Evolutionary conservation across 2,113 vertebrate species (phyloP), one percentile per base, ranked within the genome.

Genomic region (Microcebus griseorufus): DNA sequence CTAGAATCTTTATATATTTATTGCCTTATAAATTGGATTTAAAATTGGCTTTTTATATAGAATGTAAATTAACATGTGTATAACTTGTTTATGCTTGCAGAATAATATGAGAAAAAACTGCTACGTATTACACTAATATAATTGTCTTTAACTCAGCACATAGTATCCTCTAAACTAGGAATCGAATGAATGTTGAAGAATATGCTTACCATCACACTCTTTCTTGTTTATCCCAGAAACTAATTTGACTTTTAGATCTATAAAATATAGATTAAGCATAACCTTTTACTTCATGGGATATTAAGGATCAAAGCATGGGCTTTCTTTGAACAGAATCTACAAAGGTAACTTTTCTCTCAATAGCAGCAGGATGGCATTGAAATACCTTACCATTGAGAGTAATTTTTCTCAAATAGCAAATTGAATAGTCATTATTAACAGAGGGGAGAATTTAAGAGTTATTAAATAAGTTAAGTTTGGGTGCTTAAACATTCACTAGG

Each of bases 31-130:
- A 97, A 98, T 96, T 97, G 97, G 96, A 97, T 98, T 98, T 98
- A 97, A 97, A 98, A 98, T 98, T 97, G 97, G 90, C 95, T 98
- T 98, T 97, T 98, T 98, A 98, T 98, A 96, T 98, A 90, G 98
- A 97, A 97, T 98, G 97, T 98, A 98, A 98, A 98, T 98, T 97
- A 98, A 98, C 98, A 97, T 95, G 98, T 96, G 90, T 98, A 98
- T 98, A 98, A 98, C 98, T 98, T 98, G 88, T 98, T 98, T 98
- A 92, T 97, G 97, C 95, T 97, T 98, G 96, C 97, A 97, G 98
- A 98, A 97, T 98, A 97, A 97, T 91, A 90, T 62, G 93, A 94
- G 97, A 95, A 94, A 93, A 97, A 97, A 94, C 96, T 97, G 95
- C 96, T 79, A 87, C 17, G 86, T 98, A 85, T 97, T 94, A 90